phyloP scores from a whole-genome alignment of 1,140 invertebrate genomes.

The Chelonus insularis region DNA sequence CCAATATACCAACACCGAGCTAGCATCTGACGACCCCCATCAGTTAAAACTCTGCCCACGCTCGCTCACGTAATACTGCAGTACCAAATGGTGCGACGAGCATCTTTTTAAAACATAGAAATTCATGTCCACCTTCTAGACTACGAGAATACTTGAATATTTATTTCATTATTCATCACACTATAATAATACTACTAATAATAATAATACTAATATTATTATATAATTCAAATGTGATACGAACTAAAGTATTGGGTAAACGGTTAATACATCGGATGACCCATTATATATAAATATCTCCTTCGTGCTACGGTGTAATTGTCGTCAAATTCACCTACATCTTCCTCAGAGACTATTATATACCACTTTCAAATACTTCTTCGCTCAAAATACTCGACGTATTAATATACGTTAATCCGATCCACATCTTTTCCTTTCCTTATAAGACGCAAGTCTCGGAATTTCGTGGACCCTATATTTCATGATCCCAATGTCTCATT shows the following conservation, averaged over 20 bases:
- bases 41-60: slow-evolving; percentile 39
- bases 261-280: slow-evolving; percentile 6
- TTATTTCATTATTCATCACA: background rate
- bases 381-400: slow-evolving; percentile 12
- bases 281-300: background rate
- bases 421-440: slow-evolving; percentile 17
- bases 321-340: no score
- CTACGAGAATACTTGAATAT: background rate
- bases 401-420: slow-evolving; percentile 21
- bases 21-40: slow-evolving; percentile 61
- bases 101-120: slow-evolving; percentile 43
- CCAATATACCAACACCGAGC: slow-evolving; percentile 64
- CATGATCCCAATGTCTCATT: no score
- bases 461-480: background rate
- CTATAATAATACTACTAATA: background rate
- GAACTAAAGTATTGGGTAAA: background rate
- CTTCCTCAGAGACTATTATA: no score
- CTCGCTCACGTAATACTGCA: slow-evolving; percentile 38
- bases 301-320: background rate
- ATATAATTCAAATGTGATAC: slow-evolving; percentile 29
- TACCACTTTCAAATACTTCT: background rate
- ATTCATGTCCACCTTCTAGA: background rate
- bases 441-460: no score
- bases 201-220: no score
- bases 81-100: slow-evolving; percentile 47